Base-by-base conservation (phyloP, 2,113 vertebrate genomes). In the Pachycephala philippinensis region DNA sequence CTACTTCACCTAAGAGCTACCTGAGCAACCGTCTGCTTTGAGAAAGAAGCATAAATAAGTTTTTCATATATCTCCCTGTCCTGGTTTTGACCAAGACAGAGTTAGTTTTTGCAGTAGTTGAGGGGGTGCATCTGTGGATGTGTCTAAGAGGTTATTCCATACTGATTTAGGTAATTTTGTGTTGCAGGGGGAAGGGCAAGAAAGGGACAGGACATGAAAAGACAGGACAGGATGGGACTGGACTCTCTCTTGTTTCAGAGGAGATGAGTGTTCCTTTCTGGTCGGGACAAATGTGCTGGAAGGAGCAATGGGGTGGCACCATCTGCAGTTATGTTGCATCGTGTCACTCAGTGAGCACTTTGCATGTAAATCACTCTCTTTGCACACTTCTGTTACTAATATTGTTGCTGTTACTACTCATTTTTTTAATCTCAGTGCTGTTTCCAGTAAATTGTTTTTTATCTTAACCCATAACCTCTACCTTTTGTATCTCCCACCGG, bases 311-410 rank as follows among this genome's bases (percentile, higher is more conserved):
- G 33, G 18, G 6, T 45, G 45, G 15, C 33, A 60, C 10, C 22
- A 33, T 23, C 63, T 44, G 27, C 0, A 0, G 11, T 37, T 60
- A 12, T 1, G 0, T 5, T 18, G 16, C 11, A 37, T 39, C 0
- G 0, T 19, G 39, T 37, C 22, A 19, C 6, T 37, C 0, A 0
- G 31, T 69, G 33, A 78, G 28, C 5, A 69, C 45, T 69, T 28
- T 60, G 45, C 33, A 23, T 0, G 0, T 28, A 69, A 87, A n/a
- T 69, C 22, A 10, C 12, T 37, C 12, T 60, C 9, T 87, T n/a
- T 52, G 15, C 54, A 44, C 15, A 52, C 11, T 52, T 50, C 28
- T 78, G 28, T 61, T 61, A n/a, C 16, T 61, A 23, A 39, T 39
- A 27, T 30, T 60, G 18, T 23, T 53, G 19, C 22, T 61, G 15